Percentiles rank a stretch among this genome's conserved stretches.
Evolutionary conservation across 1,140 invertebrate genomes (phyloP).

Genomic region (Caenorhabditis remanei): DNA sequence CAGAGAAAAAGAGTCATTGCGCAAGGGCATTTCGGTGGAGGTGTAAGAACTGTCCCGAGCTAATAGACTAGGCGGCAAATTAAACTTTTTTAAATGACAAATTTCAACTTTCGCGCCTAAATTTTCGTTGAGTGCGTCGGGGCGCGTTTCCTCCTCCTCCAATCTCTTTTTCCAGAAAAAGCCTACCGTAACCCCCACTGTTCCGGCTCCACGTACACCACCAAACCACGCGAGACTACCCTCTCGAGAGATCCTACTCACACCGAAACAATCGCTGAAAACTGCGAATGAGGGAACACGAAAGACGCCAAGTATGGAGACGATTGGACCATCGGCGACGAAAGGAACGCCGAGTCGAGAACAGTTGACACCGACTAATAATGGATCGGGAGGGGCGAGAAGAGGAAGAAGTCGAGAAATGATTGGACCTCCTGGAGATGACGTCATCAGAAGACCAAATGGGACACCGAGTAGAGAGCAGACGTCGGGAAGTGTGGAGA

Average conservation of each 20-base stretch:
- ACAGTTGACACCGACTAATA: too few relatives aligned
- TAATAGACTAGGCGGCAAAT: too few relatives aligned
- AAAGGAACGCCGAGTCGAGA: too few relatives aligned
- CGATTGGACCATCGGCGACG: neutral
- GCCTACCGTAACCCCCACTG: neutral
- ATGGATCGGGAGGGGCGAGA: neutral
- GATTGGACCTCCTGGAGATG: neutral
- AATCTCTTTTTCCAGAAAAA: neutral
- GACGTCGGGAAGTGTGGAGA: neutral
- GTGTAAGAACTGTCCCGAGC: too few relatives aligned
- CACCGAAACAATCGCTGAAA: constrained; percentile 25
- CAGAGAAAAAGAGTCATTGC: too few relatives aligned
- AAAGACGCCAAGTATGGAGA: neutral
- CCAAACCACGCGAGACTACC: neutral
- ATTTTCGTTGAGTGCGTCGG: too few relatives aligned
- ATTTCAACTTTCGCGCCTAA: too few relatives aligned
- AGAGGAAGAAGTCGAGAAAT: neutral
- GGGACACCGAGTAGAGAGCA: neutral
- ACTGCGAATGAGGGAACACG: constrained; percentile 10
- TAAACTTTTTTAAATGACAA: too few relatives aligned
- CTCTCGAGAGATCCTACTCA: constrained; percentile 1
- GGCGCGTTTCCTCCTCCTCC: neutral
- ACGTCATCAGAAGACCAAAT: neutral
- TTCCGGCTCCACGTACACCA: neutral
- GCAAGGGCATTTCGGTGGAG: too few relatives aligned